These are phyloP conservation scores for Setipinna tenuifilis DNA, from an alignment of 2,797 vertebrate species.

Conservation along the genomic window DNA sequence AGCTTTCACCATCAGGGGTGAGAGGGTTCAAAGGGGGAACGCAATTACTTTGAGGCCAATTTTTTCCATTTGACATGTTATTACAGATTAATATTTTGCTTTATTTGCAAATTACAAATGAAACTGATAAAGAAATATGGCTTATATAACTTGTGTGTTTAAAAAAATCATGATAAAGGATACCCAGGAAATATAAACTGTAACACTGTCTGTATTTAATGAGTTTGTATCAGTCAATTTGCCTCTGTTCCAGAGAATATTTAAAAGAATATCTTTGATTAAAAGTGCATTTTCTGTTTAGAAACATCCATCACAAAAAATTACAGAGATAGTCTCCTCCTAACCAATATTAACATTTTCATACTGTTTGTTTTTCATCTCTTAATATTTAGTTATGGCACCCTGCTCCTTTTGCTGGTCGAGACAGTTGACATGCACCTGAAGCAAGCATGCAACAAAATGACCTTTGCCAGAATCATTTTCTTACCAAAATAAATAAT, in stretches of 20 bases:
- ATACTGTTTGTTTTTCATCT: not conserved
- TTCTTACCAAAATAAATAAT: not conserved
- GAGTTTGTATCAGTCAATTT: not conserved
- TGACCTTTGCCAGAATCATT: not conserved
- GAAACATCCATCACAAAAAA: not conserved
- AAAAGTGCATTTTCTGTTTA: not conserved
- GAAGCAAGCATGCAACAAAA: not conserved
- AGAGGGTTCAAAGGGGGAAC: not conserved
- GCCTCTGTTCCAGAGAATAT: not conserved
- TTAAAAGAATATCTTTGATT: not conserved
- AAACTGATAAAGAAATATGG: not conserved
- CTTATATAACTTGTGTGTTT: not conserved
- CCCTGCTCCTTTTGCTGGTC: not conserved
- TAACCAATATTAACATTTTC: not conserved
- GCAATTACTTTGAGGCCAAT: constrained; percentile 6
- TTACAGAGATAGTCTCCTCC: not conserved
- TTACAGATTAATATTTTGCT: constrained; percentile 21
- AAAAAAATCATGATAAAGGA: not conserved
- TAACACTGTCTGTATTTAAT: not conserved
- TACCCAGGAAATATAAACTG: not conserved
- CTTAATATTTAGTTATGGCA: not conserved
- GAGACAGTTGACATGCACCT: not conserved
- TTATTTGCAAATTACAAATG: not conserved
- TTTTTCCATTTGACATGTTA: not conserved
- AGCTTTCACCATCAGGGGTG: constrained; percentile 2